Base-by-base conservation (phyloP, 2,888 invertebrate genomes). In the Clanis bilineata region DNA sequence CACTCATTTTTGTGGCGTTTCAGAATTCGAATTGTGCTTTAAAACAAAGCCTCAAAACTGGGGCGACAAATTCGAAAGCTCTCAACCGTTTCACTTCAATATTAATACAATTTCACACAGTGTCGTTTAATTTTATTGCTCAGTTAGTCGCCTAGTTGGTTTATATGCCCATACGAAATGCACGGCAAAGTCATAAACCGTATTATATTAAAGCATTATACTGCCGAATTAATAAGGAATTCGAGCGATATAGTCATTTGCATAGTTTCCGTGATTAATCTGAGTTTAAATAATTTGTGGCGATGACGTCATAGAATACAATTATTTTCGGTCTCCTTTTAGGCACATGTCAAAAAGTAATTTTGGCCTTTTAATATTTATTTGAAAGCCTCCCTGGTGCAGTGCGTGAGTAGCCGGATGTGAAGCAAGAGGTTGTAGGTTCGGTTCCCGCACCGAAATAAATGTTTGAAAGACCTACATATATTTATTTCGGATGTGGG, bases 51-150 rank as follows among this genome's bases (percentile, higher is more conserved):
- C 10, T 32, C 51, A 18, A 56, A 56, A 56, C 56, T 56, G 23
- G 56, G 39, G 23, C 56, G 25, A 10, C 15, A 5, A 39, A 56
- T 41, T 23, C 25, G 25, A 38, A 56, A 38, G 38, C 23, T 22
- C 23, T 15, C 36, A 39, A 22, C 38, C 22, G 25, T 32, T 21
- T 28, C 18, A 15, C 39, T 56, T 56, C 39, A 39, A 56, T 39
- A 56, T 56, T 56, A 56, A 56, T 56, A 56, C 39, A 39, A 56
- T 39, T 56, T 23, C 56, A 56, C 39, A 56, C 56, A 56, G 15
- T 56, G 36, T 56, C 56, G 25, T 56, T 56, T 18, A 56, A 56
- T 39, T 56, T 56, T 39, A 56, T 56, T 41, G 56, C 39, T 56
- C 39, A 56, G 23, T 56, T 56, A 25, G 51, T 51, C 28, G 51